phyloP scores from a whole-genome alignment of 2,797 vertebrate species.

The Melanotaenia pygmaea region DNA sequence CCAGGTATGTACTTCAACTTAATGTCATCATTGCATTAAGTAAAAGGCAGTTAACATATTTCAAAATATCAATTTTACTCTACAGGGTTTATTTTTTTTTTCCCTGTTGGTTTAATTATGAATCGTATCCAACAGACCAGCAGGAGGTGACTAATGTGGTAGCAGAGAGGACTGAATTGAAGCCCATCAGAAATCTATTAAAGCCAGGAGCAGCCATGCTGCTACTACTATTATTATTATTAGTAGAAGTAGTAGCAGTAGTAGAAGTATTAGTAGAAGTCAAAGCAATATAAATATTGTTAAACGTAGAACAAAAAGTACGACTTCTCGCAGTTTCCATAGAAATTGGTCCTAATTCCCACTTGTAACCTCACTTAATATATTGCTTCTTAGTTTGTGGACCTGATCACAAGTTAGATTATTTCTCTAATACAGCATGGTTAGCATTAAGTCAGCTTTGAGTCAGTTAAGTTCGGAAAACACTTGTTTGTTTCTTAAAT shows the following conservation, averaged over 20 bases:
- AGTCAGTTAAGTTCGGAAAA: background rate
- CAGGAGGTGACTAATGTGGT: background rate
- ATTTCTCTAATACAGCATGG: background rate
- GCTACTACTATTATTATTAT: no score
- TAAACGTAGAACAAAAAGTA: no score
- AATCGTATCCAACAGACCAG: background rate
- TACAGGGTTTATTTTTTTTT: slow-evolving; percentile 1
- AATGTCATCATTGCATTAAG: background rate
- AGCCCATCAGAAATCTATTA: no score
- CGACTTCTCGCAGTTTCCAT: background rate
- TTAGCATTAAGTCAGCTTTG: background rate
- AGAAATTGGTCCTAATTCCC: background rate
- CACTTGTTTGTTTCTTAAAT: background rate
- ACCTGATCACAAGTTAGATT: background rate
- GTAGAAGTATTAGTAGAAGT: no score
- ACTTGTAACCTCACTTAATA: no score
- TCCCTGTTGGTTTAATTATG: background rate
- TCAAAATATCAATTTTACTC: background rate
- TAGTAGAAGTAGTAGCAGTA: no score
- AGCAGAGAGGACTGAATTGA: background rate
- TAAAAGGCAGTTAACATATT: background rate
- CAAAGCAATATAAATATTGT: no score
- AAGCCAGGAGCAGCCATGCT: no score
- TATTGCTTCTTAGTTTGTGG: background rate
- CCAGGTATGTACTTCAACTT: slow-evolving; percentile 80